Evolutionary conservation across 2,888 invertebrate species (phyloP).

Genomic region (Stegana nigrithorax): DNA sequence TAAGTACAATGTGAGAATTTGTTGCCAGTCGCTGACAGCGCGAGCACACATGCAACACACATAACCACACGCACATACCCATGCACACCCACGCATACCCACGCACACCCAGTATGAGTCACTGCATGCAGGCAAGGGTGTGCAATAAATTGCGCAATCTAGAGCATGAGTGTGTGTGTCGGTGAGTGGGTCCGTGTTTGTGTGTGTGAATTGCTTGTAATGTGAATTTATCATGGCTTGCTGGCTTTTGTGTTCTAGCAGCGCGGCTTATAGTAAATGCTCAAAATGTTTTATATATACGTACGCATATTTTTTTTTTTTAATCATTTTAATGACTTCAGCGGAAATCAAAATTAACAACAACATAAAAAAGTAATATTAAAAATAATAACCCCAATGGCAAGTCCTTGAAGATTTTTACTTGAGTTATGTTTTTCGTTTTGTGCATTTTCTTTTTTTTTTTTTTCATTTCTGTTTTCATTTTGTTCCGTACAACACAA

Average conservation of each 20-base stretch:
- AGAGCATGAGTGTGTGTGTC: no score
- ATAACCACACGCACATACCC: conserved; percentile 2
- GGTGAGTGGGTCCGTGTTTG: no score
- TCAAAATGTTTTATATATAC: conserved; percentile 13
- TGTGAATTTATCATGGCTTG: conserved; percentile 42
- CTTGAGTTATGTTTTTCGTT: no score
- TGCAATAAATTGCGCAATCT: conserved; percentile 3
- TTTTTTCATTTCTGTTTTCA: no score
- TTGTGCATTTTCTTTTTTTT: no score
- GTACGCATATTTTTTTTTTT: conserved; percentile 22
- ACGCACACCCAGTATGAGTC: conserved; percentile 19
- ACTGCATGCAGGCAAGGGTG: no score
- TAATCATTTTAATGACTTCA: conserved; percentile 39
- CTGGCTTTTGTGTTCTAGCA: no score
- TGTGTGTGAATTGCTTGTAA: no score
- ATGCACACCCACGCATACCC: conserved; percentile 2
- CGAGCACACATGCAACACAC: no score
- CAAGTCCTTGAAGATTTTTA: no score
- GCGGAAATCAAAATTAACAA: conserved; percentile 20
- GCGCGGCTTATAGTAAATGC: conserved; percentile 27
- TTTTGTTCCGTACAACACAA: not conserved
- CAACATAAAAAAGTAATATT: not conserved
- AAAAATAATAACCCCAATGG: not conserved
- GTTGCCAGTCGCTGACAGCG: conserved; percentile 44
- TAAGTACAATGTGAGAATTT: conserved; percentile 55